Evolutionary conservation across 2,113 vertebrate genomes (phyloP), one percentile per base, ranked within the genome.

Genomic region (Canis aureus): DNA sequence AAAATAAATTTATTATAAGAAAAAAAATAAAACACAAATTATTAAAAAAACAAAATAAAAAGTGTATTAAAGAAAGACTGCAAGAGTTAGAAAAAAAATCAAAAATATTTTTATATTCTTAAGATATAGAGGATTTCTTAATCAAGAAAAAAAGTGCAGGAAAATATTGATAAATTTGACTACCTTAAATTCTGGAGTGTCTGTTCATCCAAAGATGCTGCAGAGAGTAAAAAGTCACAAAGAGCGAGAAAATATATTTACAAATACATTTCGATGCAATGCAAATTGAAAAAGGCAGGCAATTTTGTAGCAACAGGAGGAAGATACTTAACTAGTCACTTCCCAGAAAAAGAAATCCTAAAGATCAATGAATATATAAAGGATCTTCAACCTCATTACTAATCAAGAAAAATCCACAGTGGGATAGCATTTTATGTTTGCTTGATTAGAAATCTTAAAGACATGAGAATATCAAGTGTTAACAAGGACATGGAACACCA

Each of bases 101-200:
- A 35, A 76, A 89, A 81, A 67, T 86, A 43, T 66, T 15, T 93
- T 57, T 69, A 32, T n/a, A 73, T 79, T 89, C 57, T 80, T 96
- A 38, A 43, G 13, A 12, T 27, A 92, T n/a, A 84, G 12, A 85
- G n/a, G 1, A 96, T 91, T 87, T 95, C 49, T 91, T 83, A 91
- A 67, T 22, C 11, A 80, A 73, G 64, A 55, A 76, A 57, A 89
- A 89, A 55, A 53, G 20, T 57, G 1, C 22, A 86, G 32, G 11
- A 89, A 73, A 85, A 32, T 69, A n/a, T 38, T 67, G 5, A 59
- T 73, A 59, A 85, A 66, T 92, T 66, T 71, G 15, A 43, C 15
- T 51, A 43, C n/a, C 38, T 53, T 38, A 84, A 80, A 66, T 94
- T 92, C 64, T n/a, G 85, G 25, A 81, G 91, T 69, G 8, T 93